Evolutionary conservation across 2,113 vertebrate species (phyloP).

Genomic region (Gambusia affinis): DNA sequence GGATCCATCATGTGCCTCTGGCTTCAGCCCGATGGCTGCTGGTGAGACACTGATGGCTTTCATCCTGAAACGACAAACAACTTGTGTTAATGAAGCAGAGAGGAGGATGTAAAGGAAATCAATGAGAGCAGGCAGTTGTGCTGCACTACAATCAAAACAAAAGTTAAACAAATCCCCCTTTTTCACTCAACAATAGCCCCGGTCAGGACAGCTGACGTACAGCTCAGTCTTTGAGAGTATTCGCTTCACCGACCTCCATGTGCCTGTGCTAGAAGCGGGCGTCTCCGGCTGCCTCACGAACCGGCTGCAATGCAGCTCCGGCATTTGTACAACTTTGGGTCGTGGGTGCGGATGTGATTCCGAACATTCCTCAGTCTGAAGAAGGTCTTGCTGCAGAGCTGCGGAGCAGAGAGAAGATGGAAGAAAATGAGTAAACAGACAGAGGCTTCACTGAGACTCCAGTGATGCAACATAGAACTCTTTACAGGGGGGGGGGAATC

Average conservation of each 20-base stretch:
- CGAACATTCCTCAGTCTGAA: constrained; percentile 82
- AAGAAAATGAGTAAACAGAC: neutral
- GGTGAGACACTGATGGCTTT: constrained; percentile 45
- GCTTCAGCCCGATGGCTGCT: constrained; percentile 38
- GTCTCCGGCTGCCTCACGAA: constrained; percentile 62
- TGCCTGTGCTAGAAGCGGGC: constrained; percentile 5
- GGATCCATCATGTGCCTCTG: constrained; percentile 58
- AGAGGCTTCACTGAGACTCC: neutral
- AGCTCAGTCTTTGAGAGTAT: neutral
- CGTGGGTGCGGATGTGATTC: constrained; percentile 82
- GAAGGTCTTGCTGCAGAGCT: constrained; percentile 85
- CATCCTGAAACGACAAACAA: constrained; percentile 49
- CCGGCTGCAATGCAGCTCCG: constrained; percentile 76
- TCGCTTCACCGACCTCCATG: constrained; percentile 37
- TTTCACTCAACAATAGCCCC: no score
- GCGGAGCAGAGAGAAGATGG: neutral
- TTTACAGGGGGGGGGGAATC: no score
- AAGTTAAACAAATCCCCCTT: neutral
- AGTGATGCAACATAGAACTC: no score
- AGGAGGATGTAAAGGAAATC: constrained; percentile 18
- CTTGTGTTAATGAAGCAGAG: neutral
- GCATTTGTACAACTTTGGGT: constrained; percentile 83
- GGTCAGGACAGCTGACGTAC: neutral
- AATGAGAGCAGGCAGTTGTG: constrained; percentile 18
- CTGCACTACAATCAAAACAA: neutral